Evolutionary conservation across 2,888 invertebrate genomes (phyloP), one percentile per base, ranked within the genome.

Genomic region (Acronicta aceris): DNA sequence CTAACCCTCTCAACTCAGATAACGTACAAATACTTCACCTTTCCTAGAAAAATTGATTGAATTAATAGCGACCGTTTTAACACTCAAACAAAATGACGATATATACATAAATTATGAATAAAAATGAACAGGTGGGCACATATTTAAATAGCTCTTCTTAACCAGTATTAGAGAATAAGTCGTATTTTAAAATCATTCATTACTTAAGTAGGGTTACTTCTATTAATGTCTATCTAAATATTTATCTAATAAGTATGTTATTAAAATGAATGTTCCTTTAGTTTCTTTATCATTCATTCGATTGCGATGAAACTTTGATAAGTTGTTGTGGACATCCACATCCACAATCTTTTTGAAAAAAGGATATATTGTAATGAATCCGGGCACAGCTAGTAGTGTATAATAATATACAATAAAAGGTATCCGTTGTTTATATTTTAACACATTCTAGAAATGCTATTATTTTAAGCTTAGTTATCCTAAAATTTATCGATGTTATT

Each of bases 11-110:
- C 57, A 53, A 65, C 71, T 75, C 43, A 10, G 73, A 75, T 68
- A 59, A 54, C 42, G 65, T 62, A 68, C 77, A 77, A 78, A 77
- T 76, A 77, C 76, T 77, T 66, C 25, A 66, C 49, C 50, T 65
- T 77, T 77, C 74, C 43, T 57, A 73, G 76, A 77, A 77, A 51
- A 46, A 61, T 73, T 71, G 65, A 76, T 73, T 73, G 3, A 74
- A 77, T 76, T 75, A 65, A 74, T 75, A 70, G 61, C 59, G 65
- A 65, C 56, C 66, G 72, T 67, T 72, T 69, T 72, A 70, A 77
- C 57, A 77, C 65, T 65, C 67, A 53, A 64, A 73, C 38, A 54
- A 51, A 73, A 63, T 65, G 59, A 57, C 47, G 66, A 47, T 45
- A 54, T 55, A 59, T 50, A 59, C 71, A 73, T 67, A 61, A 65